A percentile compares a stretch with the other conserved stretches of the same genome.
Evolutionary conservation across 2,888 invertebrate genomes (phyloP).

Genomic region (Nomada ruficornis): DNA sequence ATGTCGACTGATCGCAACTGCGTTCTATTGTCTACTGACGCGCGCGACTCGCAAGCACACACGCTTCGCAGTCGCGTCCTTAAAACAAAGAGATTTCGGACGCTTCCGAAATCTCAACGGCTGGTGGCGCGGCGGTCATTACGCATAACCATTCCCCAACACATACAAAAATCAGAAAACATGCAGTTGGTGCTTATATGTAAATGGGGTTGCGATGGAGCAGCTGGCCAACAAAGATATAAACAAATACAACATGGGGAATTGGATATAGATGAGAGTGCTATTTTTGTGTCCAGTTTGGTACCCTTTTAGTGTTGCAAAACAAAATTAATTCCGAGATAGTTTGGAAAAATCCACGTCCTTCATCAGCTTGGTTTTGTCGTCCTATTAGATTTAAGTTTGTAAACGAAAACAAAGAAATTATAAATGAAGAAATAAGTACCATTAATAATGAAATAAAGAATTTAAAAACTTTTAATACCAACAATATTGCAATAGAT

Average conservation of each 20-base stretch:
- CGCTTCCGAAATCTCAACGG: too few species aligned
- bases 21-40: too few species aligned
- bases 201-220: too few species aligned
- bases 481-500: too few species aligned
- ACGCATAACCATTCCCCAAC: too few species aligned
- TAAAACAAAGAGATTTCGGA: too few species aligned
- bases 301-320: not conserved
- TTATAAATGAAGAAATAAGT: constrained; percentile 9
- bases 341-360: constrained; percentile 20
- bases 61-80: too few species aligned
- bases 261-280: not conserved
- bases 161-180: not conserved
- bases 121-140: too few species aligned
- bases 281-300: constrained; percentile 5
- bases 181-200: not conserved
- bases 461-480: constrained; percentile 15
- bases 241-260: not conserved
- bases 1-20: too few species aligned
- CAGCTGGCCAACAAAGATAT: too few species aligned
- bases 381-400: constrained; percentile 33
- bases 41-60: too few species aligned
- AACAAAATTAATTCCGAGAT: not conserved
- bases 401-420: constrained; percentile 12
- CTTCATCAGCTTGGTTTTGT: constrained; percentile 27
- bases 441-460: constrained; percentile 12